Conservation (phyloP, 2,797 vertebrate species). For the Thamnophis elegans region DNA sequence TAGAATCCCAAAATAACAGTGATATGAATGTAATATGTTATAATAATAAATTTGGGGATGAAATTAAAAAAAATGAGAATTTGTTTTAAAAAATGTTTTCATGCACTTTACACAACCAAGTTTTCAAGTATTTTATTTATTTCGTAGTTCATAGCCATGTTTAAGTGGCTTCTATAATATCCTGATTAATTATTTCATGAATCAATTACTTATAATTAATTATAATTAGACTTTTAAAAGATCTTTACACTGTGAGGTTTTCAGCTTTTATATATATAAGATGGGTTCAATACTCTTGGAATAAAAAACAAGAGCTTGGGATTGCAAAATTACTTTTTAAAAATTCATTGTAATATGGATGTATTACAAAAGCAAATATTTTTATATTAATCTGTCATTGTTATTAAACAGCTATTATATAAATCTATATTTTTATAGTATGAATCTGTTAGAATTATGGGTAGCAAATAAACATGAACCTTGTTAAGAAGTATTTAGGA, state of each 20-base stretch:
- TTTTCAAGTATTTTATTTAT: constrained; percentile 11
- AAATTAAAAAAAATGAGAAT: not conserved
- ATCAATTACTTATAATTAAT: constrained; percentile 46
- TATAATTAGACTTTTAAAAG: constrained; percentile 39
- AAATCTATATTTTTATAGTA: not conserved
- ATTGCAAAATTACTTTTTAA: constrained; percentile 22
- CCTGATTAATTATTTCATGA: constrained; percentile 42
- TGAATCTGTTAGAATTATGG: not conserved
- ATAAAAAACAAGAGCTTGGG: constrained; percentile 16
- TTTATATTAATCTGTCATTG: not conserved
- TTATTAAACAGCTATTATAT: not conserved
- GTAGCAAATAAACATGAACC: not conserved
- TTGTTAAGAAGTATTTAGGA: not conserved
- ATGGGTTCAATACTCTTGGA: not conserved
- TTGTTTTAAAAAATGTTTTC: constrained; percentile 9
- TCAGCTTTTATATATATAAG: not conserved
- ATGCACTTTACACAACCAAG: not conserved
- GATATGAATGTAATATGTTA: too few species aligned
- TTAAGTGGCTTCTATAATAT: constrained; percentile 20
- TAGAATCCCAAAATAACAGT: not conserved
- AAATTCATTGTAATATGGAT: not conserved
- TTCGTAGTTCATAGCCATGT: constrained; percentile 35
- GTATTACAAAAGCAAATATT: not conserved
- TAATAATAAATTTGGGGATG: too few species aligned
- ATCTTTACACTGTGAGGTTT: constrained; percentile 25